These are phyloP conservation scores for Drosophila fungiperda DNA, from an alignment of 2,888 invertebrate species.

Conservation along the genomic window DNA sequence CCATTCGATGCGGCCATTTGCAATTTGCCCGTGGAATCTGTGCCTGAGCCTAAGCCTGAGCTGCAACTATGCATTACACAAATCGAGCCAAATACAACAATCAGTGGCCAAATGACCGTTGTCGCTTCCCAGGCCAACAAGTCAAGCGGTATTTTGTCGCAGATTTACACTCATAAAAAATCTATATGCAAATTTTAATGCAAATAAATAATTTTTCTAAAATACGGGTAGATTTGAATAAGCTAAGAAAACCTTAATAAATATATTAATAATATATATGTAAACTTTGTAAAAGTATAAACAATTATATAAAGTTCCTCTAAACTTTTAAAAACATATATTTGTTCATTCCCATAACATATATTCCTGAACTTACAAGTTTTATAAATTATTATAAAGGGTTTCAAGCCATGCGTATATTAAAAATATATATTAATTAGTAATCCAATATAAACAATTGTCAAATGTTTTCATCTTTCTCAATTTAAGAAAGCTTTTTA, in stretches of 20 bases:
- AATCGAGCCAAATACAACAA: constrained; percentile 71
- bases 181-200: background rate
- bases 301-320: background rate
- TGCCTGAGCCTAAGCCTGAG: background rate
- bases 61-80: constrained; percentile 50
- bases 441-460: background rate
- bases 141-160: constrained; percentile 2
- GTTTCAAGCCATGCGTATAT: background rate
- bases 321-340: background rate
- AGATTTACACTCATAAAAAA: constrained; percentile 1
- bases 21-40: constrained; percentile 35
- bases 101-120: constrained; percentile 65
- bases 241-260: background rate
- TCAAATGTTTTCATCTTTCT: background rate
- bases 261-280: background rate
- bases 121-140: constrained; percentile 40
- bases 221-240: background rate
- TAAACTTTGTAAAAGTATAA: background rate
- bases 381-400: background rate
- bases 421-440: background rate
- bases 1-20: constrained; percentile 57
- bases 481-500: background rate
- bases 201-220: background rate
- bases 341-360: background rate
- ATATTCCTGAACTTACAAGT: background rate